Evolutionary conservation across 2,113 vertebrate species (phyloP).

Genomic region (Actenoides hombroni): DNA sequence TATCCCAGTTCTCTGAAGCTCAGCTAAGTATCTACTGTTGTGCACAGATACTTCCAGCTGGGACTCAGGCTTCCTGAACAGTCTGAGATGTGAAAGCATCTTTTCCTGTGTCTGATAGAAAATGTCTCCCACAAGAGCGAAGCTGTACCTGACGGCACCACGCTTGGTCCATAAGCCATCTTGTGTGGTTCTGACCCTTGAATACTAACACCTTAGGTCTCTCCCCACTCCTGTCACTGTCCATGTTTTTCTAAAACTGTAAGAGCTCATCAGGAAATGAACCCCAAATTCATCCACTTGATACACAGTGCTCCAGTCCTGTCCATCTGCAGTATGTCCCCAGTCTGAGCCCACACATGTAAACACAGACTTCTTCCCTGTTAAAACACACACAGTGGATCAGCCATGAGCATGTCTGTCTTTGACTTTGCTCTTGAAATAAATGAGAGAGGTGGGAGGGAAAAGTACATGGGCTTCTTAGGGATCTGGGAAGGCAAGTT

Average conservation of each 20-base stretch:
- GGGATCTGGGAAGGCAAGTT: conserved; percentile 8
- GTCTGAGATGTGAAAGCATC: neutral
- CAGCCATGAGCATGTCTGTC: neutral
- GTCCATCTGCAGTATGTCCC: neutral
- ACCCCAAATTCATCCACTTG: neutral
- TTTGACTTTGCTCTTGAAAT: neutral
- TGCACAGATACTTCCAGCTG: neutral
- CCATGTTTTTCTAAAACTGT: neutral
- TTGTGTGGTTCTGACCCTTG: neutral
- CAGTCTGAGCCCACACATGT: conserved; percentile 11
- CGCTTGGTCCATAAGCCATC: fast-evolving
- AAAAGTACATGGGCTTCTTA: conserved; percentile 46
- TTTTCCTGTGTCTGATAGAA: neutral
- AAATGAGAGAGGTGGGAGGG: conserved; percentile 48
- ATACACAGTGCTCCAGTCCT: neutral
- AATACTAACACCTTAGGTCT: neutral
- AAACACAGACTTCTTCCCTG: conserved; percentile 21
- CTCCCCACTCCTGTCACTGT: neutral
- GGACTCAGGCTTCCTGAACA: neutral
- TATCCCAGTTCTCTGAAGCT: neutral
- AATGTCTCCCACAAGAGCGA: neutral
- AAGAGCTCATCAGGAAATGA: neutral
- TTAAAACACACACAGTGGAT: neutral
- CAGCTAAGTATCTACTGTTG: neutral
- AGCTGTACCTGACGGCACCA: neutral